phyloP scores from a whole-genome alignment of 2,888 invertebrate species.

The Leptopilina syphax region DNA sequence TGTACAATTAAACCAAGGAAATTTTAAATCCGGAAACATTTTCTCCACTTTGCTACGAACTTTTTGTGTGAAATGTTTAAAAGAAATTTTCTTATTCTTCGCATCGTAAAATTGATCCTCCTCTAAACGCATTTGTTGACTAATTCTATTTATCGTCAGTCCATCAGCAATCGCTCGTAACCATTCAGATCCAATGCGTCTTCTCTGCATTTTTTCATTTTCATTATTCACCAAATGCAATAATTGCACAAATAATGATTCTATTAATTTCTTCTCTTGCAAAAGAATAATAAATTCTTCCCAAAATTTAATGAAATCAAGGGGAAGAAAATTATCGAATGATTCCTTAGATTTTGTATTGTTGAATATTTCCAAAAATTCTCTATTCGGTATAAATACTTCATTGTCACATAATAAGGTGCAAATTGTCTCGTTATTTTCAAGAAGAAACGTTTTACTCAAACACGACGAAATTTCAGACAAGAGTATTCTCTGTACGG shows the following conservation, averaged over 20 bases:
- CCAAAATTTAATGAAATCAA: conserved; percentile 76
- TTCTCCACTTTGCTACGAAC: conserved; percentile 60
- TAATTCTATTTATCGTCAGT: conserved; percentile 74
- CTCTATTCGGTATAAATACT: conserved; percentile 68
- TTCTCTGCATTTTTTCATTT: conserved; percentile 69
- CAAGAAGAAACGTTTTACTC: conserved; percentile 55
- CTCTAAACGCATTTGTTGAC: conserved; percentile 58
- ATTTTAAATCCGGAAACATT: conserved; percentile 60
- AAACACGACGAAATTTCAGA: conserved; percentile 66
- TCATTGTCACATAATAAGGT: conserved; percentile 65
- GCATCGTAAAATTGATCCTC: conserved; percentile 63
- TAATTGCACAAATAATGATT: conserved; percentile 77
- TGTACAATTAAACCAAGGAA: conserved; percentile 62
- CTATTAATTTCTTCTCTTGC: conserved; percentile 78
- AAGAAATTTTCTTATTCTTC: conserved; percentile 53
- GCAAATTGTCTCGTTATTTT: conserved; percentile 58
- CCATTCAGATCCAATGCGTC: conserved; percentile 79
- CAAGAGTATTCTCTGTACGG: conserved; percentile 61
- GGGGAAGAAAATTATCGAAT: conserved; percentile 65
- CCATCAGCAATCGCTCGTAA: conserved; percentile 78
- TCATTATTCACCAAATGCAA: conserved; percentile 75
- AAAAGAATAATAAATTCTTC: conserved; percentile 79
- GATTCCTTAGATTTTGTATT: conserved; percentile 42
- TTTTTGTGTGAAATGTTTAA: conserved; percentile 56
- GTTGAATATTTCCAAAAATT: conserved; percentile 65